Conservation (phyloP, 2,797 vertebrate species). For the Molossus molossus region DNA sequence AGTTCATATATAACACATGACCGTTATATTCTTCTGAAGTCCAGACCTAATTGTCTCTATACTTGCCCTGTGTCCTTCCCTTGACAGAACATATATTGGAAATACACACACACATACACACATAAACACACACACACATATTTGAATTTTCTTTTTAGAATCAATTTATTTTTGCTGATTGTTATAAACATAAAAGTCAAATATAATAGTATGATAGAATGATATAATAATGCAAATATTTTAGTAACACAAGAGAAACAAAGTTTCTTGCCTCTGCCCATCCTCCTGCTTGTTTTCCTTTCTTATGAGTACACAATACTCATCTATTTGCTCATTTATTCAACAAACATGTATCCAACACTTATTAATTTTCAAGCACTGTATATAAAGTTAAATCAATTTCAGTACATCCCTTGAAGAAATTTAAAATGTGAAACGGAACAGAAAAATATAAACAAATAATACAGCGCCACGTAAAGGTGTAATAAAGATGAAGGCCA, state of each 20-base stretch:
- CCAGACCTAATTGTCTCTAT: not conserved
- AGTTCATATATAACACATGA: not conserved
- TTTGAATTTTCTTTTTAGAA: not conserved
- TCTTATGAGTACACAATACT: not conserved
- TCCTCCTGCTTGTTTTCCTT: not conserved
- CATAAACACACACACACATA: no score
- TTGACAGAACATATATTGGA: not conserved
- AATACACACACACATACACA: not conserved
- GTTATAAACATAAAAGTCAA: not conserved
- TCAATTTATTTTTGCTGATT: not conserved
- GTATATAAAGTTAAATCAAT: not conserved
- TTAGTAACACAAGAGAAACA: not conserved
- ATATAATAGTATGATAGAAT: not conserved
- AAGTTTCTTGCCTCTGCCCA: not conserved
- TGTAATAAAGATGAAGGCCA: not conserved
- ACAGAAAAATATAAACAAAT: not conserved
- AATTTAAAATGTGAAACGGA: conserved; percentile 18
- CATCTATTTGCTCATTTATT: conserved; percentile 14
- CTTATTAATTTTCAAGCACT: not conserved
- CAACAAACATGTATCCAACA: not conserved
- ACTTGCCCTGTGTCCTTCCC: not conserved
- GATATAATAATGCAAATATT: not conserved
- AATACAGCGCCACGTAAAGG: not conserved
- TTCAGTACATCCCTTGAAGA: not conserved
- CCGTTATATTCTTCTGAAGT: not conserved